Evolutionary conservation across 2,797 vertebrate genomes (phyloP).

Genomic region (Fistularia tabacaria): DNA sequence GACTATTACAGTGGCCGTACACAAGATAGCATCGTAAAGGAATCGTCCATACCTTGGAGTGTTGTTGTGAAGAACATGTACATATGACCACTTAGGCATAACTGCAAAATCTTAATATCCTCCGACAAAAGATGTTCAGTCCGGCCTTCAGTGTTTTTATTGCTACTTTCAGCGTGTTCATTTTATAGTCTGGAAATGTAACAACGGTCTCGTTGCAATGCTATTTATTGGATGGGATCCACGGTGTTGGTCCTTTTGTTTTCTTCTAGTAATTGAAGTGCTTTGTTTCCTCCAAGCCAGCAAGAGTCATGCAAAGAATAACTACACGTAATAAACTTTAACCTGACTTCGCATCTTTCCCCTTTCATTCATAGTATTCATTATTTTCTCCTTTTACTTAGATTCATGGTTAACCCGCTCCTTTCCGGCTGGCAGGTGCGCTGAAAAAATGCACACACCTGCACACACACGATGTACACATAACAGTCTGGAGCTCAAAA

Average conservation of each 20-base stretch:
- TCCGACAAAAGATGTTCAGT: neutral
- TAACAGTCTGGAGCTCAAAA: no score
- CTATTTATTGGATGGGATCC: no score
- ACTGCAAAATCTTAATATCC: neutral
- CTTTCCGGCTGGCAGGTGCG: neutral
- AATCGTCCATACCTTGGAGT: neutral
- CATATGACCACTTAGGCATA: conserved; percentile 3
- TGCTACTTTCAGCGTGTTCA: no score
- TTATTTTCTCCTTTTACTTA: conserved; percentile 41
- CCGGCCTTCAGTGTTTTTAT: neutral
- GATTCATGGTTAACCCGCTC: conserved; percentile 11
- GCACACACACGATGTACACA: no score
- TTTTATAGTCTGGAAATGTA: no score
- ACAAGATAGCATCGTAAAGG: conserved; percentile 88
- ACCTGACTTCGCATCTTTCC: conserved; percentile 31
- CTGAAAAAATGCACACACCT: no score
- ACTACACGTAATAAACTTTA: conserved; percentile 55
- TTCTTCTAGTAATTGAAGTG: no score
- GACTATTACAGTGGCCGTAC: conserved; percentile 89
- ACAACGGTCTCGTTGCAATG: no score
- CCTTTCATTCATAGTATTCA: conserved; percentile 32
- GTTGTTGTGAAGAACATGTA: conserved; percentile 31
- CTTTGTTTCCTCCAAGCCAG: neutral
- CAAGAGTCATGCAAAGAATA: conserved; percentile 19
- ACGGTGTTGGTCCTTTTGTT: no score